Percentiles rank a stretch among this genome's conserved stretches.
These are phyloP conservation scores for Ictidomys tridecemlineatus DNA, from an alignment of 2,113 vertebrate genomes.

Conservation along the genomic window DNA sequence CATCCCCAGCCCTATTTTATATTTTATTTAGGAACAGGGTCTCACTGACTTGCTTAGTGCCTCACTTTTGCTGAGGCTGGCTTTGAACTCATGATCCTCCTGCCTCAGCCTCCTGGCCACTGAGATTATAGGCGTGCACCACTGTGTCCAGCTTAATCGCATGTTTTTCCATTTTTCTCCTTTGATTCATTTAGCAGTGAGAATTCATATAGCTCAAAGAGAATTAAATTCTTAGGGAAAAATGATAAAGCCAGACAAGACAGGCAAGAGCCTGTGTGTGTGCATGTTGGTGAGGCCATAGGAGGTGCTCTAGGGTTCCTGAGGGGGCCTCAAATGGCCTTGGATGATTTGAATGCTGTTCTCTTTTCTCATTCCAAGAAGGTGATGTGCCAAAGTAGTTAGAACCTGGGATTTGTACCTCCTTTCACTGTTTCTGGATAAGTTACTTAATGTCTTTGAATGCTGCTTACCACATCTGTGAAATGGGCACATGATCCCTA, in stretches of 20 bases:
- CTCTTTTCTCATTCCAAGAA: not conserved
- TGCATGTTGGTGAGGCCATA: not conserved
- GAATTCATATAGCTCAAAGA: not conserved
- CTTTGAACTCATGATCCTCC: too few species aligned
- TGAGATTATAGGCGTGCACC: too few species aligned
- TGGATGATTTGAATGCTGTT: not conserved
- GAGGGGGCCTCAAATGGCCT: not conserved
- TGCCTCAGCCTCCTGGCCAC: too few species aligned
- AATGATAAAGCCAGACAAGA: not conserved
- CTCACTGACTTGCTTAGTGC: too few species aligned
- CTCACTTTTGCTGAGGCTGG: too few species aligned
- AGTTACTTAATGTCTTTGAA: not conserved
- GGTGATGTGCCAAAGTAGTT: too few species aligned
- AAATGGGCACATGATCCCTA: not conserved
- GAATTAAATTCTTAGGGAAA: not conserved
- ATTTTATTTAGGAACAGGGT: too few species aligned
- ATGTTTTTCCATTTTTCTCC: not conserved
- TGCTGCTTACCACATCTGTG: not conserved
- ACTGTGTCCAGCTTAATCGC: not conserved
- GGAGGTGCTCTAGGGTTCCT: not conserved
- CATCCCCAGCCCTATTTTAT: too few species aligned
- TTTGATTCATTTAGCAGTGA: conserved; percentile 34
- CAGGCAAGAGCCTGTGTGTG: not conserved
- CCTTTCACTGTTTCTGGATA: not conserved
- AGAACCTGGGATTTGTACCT: not conserved